Conservation (phyloP, 2,797 vertebrate genomes). For the Leucoraja ocellata region DNA sequence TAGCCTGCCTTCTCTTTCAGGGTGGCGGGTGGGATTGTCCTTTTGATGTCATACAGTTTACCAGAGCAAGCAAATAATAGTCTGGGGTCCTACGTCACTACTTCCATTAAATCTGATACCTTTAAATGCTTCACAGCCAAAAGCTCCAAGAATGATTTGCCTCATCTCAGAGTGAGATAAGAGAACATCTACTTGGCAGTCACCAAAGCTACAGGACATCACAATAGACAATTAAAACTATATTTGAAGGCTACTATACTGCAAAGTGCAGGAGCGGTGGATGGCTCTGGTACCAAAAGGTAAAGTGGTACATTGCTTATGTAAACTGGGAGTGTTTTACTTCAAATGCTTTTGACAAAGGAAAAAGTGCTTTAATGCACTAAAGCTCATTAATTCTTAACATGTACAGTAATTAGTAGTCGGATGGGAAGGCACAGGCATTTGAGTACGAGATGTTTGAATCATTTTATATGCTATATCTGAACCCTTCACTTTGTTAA, state of each 20-base stretch:
- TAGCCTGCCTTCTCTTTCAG: neutral
- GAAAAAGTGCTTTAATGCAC: neutral
- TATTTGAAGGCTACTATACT: neutral
- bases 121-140: neutral
- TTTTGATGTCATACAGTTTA: neutral
- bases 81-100: neutral
- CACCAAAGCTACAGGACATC: neutral
- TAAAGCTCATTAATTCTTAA: neutral
- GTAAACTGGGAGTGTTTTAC: neutral
- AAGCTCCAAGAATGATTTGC: neutral
- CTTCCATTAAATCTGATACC: neutral
- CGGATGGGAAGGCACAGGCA: slow-evolving; percentile 1
- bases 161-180: neutral
- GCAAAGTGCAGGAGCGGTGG: neutral
- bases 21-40: neutral
- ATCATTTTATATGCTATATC: neutral
- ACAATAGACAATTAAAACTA: neutral
- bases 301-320: neutral
- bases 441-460: neutral
- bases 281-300: neutral
- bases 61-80: neutral
- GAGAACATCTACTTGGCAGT: neutral
- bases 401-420: neutral
- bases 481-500: slow-evolving; percentile 11
- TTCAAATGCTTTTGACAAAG: neutral